Evolutionary conservation across 1,140 invertebrate species (phyloP).

Genomic region (Thaumetopoea pityocampa): DNA sequence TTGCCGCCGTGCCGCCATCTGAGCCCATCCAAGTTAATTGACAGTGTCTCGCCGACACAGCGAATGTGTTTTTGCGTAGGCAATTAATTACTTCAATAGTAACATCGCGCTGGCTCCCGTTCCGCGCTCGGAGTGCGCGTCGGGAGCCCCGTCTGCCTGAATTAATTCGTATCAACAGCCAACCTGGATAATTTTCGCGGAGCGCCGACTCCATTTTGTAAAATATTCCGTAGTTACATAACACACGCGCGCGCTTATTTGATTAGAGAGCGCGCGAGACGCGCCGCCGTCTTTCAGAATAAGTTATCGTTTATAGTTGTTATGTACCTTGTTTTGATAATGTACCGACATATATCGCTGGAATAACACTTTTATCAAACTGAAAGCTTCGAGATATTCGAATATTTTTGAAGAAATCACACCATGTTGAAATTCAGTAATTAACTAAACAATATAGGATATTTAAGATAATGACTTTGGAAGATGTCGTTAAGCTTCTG

Average conservation of each 20-base stretch:
- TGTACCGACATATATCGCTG: too few species aligned
- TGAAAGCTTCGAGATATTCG: too few species aligned
- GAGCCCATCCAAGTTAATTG: constrained; percentile 30
- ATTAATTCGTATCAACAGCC: constrained; percentile 27
- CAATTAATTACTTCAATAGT: constrained; percentile 50
- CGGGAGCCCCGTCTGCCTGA: constrained; percentile 14
- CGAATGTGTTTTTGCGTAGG: constrained; percentile 27
- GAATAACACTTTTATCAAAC: too few species aligned
- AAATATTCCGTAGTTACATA: background rate
- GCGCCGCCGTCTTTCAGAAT: too few species aligned
- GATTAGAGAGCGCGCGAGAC: too few species aligned
- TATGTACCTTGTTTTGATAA: too few species aligned
- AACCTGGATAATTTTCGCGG: constrained; percentile 28
- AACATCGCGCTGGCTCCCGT: constrained; percentile 21
- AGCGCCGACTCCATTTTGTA: constrained; percentile 3
- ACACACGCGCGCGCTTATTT: background rate
- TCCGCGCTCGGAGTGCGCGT: constrained; percentile 28
- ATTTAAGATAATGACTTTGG: too few species aligned
- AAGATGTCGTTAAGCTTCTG: too few species aligned
- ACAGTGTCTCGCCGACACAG: constrained; percentile 22
- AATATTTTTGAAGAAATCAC: too few species aligned
- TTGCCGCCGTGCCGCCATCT: constrained; percentile 5
- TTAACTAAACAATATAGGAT: too few species aligned
- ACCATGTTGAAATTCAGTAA: too few species aligned
- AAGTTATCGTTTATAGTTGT: too few species aligned